Percentiles rank a stretch among this genome's conserved stretches.
These are phyloP conservation scores for Zygogramma bicolorata DNA, from an alignment of 2,888 invertebrate species.

Conservation along the genomic window DNA sequence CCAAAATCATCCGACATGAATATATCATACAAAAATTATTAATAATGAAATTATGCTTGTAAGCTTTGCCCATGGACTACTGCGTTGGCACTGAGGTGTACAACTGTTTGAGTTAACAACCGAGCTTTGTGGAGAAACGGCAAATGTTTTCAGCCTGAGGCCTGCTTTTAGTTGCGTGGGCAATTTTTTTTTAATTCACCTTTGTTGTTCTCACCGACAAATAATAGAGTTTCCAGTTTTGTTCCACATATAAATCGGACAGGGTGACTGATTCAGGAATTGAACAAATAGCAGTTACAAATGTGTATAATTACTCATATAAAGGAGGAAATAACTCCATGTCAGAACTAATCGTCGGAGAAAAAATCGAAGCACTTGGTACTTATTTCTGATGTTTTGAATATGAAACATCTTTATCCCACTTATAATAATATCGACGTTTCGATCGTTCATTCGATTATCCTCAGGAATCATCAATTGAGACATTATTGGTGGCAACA, in stretches of 20 bases:
- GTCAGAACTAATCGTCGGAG: not conserved
- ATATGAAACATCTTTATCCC: no score
- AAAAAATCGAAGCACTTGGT: not conserved
- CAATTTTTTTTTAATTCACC: constrained; percentile 5
- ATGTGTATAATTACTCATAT: no score
- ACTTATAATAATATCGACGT: no score
- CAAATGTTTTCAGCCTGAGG: constrained; percentile 5
- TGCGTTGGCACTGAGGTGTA: not conserved
- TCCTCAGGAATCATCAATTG: no score
- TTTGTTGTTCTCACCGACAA: constrained; percentile 11
- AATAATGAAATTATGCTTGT: no score
- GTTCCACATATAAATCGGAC: not conserved
- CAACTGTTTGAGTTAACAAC: constrained; percentile 15
- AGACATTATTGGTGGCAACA: no score
- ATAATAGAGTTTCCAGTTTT: constrained; percentile 10
- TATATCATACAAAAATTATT: no score
- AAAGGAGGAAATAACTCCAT: not conserved
- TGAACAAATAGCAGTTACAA: not conserved
- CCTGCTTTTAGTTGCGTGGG: constrained; percentile 1
- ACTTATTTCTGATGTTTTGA: no score
- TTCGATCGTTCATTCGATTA: no score
- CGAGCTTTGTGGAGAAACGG: constrained; percentile 2
- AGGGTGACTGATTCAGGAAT: not conserved
- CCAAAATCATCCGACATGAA: no score
- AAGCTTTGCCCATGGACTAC: not conserved